These are phyloP conservation scores for Trachelipus rathkii DNA, from an alignment of 1,140 invertebrate species.

Conservation along the genomic window DNA sequence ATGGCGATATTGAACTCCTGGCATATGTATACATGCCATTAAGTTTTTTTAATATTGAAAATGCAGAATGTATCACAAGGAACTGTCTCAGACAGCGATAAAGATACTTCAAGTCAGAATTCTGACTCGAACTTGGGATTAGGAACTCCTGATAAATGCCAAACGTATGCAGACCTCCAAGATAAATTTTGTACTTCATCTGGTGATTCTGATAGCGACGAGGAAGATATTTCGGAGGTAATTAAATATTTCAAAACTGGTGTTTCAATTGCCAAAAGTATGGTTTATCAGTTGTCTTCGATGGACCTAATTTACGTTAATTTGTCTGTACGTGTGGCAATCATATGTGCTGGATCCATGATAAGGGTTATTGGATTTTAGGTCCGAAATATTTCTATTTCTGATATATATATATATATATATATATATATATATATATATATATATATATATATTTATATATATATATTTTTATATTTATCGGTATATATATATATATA, in stretches of 20 bases:
- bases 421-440: too few species aligned
- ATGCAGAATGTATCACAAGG: conserved; percentile 40
- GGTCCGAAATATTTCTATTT: too few species aligned
- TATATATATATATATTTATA: too few species aligned
- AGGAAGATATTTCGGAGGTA: conserved; percentile 40
- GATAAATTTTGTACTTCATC: conserved; percentile 40
- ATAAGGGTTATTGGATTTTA: too few species aligned
- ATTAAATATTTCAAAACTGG: neutral
- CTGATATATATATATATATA: too few species aligned
- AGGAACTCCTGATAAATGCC: conserved; percentile 37
- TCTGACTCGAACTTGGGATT: conserved; percentile 16
- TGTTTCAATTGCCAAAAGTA: too few species aligned
- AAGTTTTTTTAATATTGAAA: conserved; percentile 33
- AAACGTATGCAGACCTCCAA: conserved; percentile 42
- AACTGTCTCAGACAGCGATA: conserved; percentile 34
- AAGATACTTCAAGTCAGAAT: conserved; percentile 34
- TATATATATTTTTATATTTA: too few species aligned
- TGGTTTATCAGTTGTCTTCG: too few species aligned
- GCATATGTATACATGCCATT: conserved; percentile 32
- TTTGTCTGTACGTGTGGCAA: too few species aligned
- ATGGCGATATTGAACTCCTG: conserved; percentile 34
- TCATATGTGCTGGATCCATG: too few species aligned
- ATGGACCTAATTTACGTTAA: too few species aligned
- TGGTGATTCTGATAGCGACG: conserved; percentile 39
- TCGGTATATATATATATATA: too few species aligned